These are phyloP conservation scores for Agelas oroides DNA, from an alignment of 37 sponge, comb jelly and placozoan species.

Conservation along the genomic window DNA sequence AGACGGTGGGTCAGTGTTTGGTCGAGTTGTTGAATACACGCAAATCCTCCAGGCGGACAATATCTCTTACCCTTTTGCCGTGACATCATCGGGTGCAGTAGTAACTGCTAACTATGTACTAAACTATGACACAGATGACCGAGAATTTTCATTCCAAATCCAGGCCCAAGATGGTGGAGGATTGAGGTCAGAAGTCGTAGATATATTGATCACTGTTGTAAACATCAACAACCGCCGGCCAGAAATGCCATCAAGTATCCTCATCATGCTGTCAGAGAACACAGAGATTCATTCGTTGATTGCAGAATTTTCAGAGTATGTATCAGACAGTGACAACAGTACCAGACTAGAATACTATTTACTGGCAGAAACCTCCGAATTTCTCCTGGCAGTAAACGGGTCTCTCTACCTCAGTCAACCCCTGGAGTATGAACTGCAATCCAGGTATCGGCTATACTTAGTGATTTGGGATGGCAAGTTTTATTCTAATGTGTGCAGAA, in stretches of 20 bases:
- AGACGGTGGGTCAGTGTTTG: slow-evolving; percentile 24
- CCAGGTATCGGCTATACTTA: slow-evolving; percentile 29
- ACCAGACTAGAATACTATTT: too few relatives aligned
- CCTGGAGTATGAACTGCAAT: slow-evolving; percentile 10
- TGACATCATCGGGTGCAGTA: slow-evolving; percentile 6
- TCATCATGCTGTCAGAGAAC: background rate
- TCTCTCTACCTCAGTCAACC: slow-evolving; percentile 16
- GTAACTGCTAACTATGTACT: slow-evolving; percentile 13
- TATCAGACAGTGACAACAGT: slow-evolving; percentile 14
- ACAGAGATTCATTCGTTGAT: background rate
- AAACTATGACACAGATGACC: slow-evolving; percentile 42
- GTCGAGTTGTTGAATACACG: background rate
- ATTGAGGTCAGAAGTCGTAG: slow-evolving; percentile 27
- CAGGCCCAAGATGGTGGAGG: slow-evolving; percentile 59
- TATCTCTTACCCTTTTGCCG: background rate
- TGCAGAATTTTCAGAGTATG: slow-evolving; percentile 14
- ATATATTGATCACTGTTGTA: slow-evolving; percentile 35
- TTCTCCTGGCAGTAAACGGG: slow-evolving; percentile 29
- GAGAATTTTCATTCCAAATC: slow-evolving; percentile 29
- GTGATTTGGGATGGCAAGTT: slow-evolving; percentile 33
- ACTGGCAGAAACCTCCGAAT: background rate
- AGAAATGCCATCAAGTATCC: background rate
- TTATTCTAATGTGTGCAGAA: background rate
- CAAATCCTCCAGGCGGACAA: slow-evolving; percentile 11
- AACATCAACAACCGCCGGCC: slow-evolving; percentile 59